Percentiles rank a stretch among this genome's conserved stretches.
Conservation (phyloP, 2,888 invertebrate genomes). For the Liposcelis brunnea region DNA sequence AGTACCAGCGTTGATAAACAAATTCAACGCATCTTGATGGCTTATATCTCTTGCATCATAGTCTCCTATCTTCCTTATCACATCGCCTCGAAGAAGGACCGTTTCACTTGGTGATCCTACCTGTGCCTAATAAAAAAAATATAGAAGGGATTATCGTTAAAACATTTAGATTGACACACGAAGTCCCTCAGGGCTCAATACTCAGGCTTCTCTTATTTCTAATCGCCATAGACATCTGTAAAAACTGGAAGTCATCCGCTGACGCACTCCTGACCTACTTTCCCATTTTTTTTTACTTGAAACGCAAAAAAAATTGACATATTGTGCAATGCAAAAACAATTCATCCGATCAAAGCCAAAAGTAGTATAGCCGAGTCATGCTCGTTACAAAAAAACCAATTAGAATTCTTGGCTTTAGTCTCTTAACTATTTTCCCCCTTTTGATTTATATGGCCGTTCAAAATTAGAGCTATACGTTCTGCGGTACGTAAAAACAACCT, state of each 20-base stretch:
- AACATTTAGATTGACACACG: not conserved
- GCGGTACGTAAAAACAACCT: constrained; percentile 3
- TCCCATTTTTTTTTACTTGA: not conserved
- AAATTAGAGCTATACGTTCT: too few relatives aligned
- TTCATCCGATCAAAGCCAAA: not conserved
- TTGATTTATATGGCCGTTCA: too few relatives aligned
- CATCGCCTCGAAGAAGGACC: constrained; percentile 72
- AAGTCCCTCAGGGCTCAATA: too few relatives aligned
- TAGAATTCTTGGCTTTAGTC: too few relatives aligned
- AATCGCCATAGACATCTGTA: too few relatives aligned
- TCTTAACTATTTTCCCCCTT: not conserved
- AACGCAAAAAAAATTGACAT: constrained; percentile 10
- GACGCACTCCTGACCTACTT: not conserved
- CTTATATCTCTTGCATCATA: constrained; percentile 74
- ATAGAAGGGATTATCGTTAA: too few relatives aligned
- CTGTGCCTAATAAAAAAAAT: constrained; percentile 46
- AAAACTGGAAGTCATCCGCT: too few relatives aligned
- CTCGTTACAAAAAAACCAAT: not conserved
- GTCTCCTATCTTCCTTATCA: constrained; percentile 77
- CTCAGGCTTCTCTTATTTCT: too few relatives aligned
- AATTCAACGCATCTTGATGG: constrained; percentile 80
- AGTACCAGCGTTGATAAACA: constrained; percentile 66
- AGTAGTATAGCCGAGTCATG: too few relatives aligned
- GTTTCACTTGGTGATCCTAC: constrained; percentile 71
- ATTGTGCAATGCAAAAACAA: constrained; percentile 10